Evolutionary conservation across 2,797 vertebrate species (phyloP).

Genomic region (Semotilus atromaculatus): DNA sequence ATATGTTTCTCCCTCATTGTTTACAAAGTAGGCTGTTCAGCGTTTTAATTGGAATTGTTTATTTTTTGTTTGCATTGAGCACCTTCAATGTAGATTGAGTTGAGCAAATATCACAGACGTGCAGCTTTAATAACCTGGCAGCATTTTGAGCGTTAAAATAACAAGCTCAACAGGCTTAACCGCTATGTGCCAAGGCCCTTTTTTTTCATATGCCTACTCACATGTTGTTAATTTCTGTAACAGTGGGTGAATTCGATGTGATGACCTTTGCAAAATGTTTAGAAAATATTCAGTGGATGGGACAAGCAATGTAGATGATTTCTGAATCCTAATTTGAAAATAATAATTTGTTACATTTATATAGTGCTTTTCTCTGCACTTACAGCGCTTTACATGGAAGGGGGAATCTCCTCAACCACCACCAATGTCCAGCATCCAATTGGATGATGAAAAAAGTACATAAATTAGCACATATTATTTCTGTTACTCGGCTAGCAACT

Average conservation of each 20-base stretch:
- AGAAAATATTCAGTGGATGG: not conserved
- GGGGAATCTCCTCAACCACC: too few species aligned
- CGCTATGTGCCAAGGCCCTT: not conserved
- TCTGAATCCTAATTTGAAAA: not conserved
- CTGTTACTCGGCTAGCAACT: too few species aligned
- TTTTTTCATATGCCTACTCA: not conserved
- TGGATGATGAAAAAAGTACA: not conserved
- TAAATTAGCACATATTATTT: not conserved
- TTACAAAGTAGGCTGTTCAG: slow-evolving; percentile 39
- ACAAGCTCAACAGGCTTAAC: slow-evolving; percentile 24
- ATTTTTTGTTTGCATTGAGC: slow-evolving; percentile 23
- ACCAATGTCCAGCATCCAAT: too few species aligned
- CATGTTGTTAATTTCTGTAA: not conserved
- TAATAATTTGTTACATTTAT: too few species aligned
- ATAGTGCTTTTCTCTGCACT: too few species aligned
- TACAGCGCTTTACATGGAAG: too few species aligned
- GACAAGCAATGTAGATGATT: not conserved
- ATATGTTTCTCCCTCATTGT: slow-evolving; percentile 5
- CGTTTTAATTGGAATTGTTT: not conserved
- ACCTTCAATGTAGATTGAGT: not conserved
- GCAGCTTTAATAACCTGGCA: slow-evolving; percentile 12
- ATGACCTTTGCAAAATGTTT: slow-evolving; percentile 3
- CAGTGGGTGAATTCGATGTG: not conserved
- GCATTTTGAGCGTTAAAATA: slow-evolving; percentile 3
- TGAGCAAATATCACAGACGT: slow-evolving; percentile 16